Base-by-base conservation (phyloP, 2,797 vertebrate species). In the Danio aesculapii region DNA sequence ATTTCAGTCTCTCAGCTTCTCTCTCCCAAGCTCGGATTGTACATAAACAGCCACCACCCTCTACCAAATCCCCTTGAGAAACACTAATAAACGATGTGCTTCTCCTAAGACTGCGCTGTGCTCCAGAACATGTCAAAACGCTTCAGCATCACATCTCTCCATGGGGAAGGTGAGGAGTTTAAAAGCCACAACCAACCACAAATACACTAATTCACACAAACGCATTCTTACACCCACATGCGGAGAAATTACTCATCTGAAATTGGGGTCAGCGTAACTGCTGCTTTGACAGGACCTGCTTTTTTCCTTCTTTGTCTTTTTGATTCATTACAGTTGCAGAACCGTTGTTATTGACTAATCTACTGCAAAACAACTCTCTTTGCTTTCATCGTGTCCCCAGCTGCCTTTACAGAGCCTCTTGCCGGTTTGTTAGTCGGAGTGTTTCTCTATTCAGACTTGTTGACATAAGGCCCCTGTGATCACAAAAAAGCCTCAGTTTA, bases 361-460 rank as follows among this genome's bases (percentile, higher is more conserved):
- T 75, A 61, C 10, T 39, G 64, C 68, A 77, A 82, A 79, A 71
- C 57, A 86, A 71, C 41, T 50, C 63, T 57, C 73, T 70, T 30
- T 80, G 57, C 80, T 86, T 47, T 79, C 58, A 77, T 53, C 50
- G n/a, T 66, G 61, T 73, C 76, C 41, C 59, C 11, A 59, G 70
- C 16, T 79, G 82, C 71, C 84, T 81, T 30, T 39, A 44, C 76
- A 75, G 76, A 79, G 50, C 70, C 74, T 81, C 81, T 16, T 43
- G 72, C 12, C 43, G 21, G 50, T 53, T 47, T 64, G 76, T 73
- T 64, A 61, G 73, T 80, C 44, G 64, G 66, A 79, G 79, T 66
- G 50, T 75, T 79, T 80, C 52, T 50, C 39, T 39, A 39, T 80
- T 81, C 74, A 61, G 57, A 82, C 66, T 69, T 88, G 85, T 86